phyloP scores from a whole-genome alignment of 1,140 invertebrate genomes.

The Teleopsis dalmanni region DNA sequence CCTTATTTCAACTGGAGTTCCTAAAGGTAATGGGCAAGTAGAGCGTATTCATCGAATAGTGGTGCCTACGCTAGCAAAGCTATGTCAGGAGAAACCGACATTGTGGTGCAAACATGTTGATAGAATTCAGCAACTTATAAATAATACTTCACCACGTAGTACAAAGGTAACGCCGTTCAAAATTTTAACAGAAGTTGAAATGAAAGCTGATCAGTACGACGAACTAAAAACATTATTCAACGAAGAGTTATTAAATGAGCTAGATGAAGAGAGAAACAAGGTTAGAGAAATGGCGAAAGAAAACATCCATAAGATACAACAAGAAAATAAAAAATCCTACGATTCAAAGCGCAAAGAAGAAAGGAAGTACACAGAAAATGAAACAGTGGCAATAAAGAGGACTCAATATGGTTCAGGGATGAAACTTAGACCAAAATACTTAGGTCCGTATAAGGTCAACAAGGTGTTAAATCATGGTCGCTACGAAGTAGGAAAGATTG shows the following conservation, averaged over 20 bases:
- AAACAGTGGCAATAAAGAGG: not conserved
- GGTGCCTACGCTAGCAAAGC: constrained; percentile 24
- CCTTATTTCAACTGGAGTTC: constrained; percentile 26
- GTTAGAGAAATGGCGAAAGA: not conserved
- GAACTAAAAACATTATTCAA: not conserved
- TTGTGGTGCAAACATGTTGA: constrained; percentile 33
- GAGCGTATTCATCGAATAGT: constrained; percentile 29
- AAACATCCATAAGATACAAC: constrained; percentile 5
- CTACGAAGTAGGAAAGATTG: not conserved
- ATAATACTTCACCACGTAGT: constrained; percentile 30
- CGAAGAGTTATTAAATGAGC: not conserved
- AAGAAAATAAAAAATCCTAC: not conserved
- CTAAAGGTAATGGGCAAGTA: constrained; percentile 18
- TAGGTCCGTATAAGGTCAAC: constrained; percentile 1
- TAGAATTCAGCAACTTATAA: constrained; percentile 26
- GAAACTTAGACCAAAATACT: not conserved
- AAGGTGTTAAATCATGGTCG: not conserved
- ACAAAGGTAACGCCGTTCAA: constrained; percentile 33
- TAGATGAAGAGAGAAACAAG: constrained; percentile 1
- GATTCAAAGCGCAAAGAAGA: not conserved
- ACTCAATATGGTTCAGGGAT: constrained; percentile 1
- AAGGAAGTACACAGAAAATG: not conserved
- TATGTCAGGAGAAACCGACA: constrained; percentile 20
- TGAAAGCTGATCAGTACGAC: too few relatives aligned
- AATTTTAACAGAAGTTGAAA: constrained; percentile 27